These are phyloP conservation scores for Fratercula arctica DNA, from an alignment of 2,797 vertebrate species.

Conservation along the genomic window DNA sequence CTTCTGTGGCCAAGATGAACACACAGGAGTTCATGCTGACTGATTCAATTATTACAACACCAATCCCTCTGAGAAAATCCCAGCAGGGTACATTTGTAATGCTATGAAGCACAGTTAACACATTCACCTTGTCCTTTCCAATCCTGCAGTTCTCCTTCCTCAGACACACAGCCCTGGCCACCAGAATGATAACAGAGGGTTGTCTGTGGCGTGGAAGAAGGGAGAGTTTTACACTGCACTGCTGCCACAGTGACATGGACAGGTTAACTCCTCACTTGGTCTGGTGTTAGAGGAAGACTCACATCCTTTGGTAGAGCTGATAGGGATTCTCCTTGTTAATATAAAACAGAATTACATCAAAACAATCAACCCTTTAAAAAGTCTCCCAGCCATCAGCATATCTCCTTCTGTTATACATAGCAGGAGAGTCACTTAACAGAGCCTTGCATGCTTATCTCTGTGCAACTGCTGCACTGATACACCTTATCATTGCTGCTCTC, in stretches of 20 bases:
- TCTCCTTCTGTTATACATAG: background rate
- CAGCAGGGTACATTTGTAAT: background rate
- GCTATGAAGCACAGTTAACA: background rate
- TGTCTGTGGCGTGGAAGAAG: background rate
- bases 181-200: background rate
- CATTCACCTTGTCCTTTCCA: background rate
- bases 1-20: background rate
- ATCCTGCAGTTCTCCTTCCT: background rate
- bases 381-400: background rate
- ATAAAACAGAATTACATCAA: background rate
- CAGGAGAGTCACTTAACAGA: background rate
- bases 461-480: background rate
- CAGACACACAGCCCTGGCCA: background rate
- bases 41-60: slow-evolving; percentile 1
- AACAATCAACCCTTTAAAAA: background rate
- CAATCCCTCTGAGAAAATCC: background rate
- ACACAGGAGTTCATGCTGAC: background rate
- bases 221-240: background rate
- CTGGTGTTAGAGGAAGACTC: background rate
- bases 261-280: background rate
- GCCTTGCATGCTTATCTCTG: background rate
- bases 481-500: background rate
- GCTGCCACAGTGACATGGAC: accelerated
- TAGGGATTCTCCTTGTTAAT: background rate
- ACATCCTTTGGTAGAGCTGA: background rate